These are phyloP conservation scores for Coenobita brevimanus DNA, from an alignment of 1,140 invertebrate species.

Conservation along the genomic window DNA sequence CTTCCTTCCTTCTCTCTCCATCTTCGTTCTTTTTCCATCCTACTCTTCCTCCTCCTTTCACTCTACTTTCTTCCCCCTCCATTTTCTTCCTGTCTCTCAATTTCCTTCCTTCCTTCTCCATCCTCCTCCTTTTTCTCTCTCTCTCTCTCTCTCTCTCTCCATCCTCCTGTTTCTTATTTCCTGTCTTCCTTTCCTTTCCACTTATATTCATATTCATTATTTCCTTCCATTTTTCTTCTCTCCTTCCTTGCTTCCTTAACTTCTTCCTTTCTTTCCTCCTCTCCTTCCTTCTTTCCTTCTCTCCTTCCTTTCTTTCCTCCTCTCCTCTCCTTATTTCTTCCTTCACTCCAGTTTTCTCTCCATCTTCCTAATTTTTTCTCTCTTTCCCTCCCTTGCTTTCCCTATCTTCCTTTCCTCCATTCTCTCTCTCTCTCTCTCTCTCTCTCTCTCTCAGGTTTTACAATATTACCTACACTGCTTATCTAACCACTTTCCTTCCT, in stretches of 20 bases:
- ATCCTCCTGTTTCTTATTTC: too few relatives aligned
- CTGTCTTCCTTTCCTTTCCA: too few relatives aligned
- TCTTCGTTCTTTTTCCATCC: too few relatives aligned
- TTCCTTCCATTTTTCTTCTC: too few relatives aligned
- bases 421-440: neutral
- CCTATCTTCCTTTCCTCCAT: neutral
- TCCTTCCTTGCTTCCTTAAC: too few relatives aligned
- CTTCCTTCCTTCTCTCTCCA: too few relatives aligned
- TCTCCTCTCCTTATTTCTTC: conserved; percentile 7
- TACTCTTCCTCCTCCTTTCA: too few relatives aligned
- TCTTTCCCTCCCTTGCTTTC: neutral
- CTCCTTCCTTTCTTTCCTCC: conserved; percentile 10
- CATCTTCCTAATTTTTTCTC: neutral
- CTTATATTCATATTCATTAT: too few relatives aligned
- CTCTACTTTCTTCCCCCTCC: neutral
- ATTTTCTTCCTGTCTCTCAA: neutral
- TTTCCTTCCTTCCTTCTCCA: neutral
- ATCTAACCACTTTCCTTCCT: too few relatives aligned
- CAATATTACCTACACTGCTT: too few relatives aligned
- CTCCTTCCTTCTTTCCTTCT: neutral
- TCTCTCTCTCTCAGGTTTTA: neutral
- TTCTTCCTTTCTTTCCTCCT: too few relatives aligned
- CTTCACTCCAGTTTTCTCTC: neutral
- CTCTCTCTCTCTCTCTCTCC: neutral
- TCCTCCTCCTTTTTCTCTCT: too few relatives aligned